Percentiles rank a stretch among this genome's conserved stretches.
Evolutionary conservation across 2,113 vertebrate genomes (phyloP).

Genomic region (Alligator sinensis): DNA sequence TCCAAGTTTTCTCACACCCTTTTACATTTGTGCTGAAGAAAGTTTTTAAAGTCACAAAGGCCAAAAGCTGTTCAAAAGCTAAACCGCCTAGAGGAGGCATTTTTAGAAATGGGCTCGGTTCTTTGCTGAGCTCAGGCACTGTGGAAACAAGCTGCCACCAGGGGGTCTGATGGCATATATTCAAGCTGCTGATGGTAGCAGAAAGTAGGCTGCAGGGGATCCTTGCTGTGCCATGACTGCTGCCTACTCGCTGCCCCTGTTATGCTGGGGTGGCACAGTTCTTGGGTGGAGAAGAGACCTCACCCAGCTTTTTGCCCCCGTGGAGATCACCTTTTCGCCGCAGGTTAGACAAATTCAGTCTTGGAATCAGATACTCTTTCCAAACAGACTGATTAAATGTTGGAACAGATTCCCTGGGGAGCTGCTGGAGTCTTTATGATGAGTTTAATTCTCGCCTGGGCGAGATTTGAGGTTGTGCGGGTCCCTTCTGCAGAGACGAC

Average conservation of each 20-base stretch:
- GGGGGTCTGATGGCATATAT: background rate
- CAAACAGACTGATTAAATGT: background rate
- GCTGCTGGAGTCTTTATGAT: background rate
- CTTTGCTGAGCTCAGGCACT: background rate
- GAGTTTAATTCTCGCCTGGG: background rate
- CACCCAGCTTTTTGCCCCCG: fast-evolving
- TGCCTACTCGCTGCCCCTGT: fast-evolving
- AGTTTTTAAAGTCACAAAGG: background rate
- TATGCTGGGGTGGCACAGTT: background rate
- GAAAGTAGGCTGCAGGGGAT: background rate
- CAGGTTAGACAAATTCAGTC: background rate
- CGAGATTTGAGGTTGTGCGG: no score
- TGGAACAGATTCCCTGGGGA: no score
- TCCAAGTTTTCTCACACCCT: slow-evolving; percentile 71
- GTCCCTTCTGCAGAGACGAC: no score
- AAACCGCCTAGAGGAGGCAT: background rate
- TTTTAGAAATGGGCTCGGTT: background rate
- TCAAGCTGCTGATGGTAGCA: background rate
- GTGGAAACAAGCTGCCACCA: background rate
- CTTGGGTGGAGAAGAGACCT: background rate
- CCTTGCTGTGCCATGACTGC: background rate
- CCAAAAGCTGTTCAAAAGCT: background rate
- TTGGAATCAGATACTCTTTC: background rate
- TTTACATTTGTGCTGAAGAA: slow-evolving; percentile 28
- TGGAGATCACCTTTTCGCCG: fast-evolving